Conservation (phyloP, 2,888 invertebrate species). For the Conus canariensis region DNA sequence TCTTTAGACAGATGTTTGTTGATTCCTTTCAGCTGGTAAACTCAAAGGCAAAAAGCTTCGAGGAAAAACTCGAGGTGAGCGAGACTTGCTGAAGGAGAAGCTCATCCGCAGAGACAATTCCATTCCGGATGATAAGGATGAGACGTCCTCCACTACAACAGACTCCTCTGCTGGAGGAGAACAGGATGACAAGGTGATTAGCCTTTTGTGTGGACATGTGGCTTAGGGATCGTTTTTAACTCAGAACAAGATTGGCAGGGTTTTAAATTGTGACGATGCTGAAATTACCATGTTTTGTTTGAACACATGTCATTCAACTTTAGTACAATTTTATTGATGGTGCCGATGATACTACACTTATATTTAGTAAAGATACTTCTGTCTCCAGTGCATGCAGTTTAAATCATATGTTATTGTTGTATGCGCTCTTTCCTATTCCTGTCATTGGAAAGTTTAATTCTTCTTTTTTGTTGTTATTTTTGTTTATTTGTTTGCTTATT, state of each 20-base stretch:
- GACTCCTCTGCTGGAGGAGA: conserved; percentile 84
- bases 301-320: too few relatives aligned
- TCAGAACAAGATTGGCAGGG: background rate
- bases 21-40: conserved; percentile 34
- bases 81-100: conserved; percentile 53
- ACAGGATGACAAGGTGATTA: conserved; percentile 75
- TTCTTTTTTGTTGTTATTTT: too few relatives aligned
- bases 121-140: conserved; percentile 80
- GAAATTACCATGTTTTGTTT: background rate
- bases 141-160: conserved; percentile 86
- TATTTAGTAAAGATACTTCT: too few relatives aligned
- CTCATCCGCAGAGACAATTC: conserved; percentile 47
- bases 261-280: background rate
- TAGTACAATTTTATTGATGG: too few relatives aligned
- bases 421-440: too few relatives aligned
- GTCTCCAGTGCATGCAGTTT: too few relatives aligned
- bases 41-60: conserved; percentile 45
- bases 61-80: conserved; percentile 45
- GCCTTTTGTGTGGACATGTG: background rate
- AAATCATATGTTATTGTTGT: too few relatives aligned
- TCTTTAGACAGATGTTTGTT: too few relatives aligned
- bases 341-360: too few relatives aligned
- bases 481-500: too few relatives aligned
- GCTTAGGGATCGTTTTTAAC: background rate
- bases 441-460: too few relatives aligned